Base-by-base conservation (phyloP, 1,140 invertebrate genomes). In the Hycleus phaleratus region DNA sequence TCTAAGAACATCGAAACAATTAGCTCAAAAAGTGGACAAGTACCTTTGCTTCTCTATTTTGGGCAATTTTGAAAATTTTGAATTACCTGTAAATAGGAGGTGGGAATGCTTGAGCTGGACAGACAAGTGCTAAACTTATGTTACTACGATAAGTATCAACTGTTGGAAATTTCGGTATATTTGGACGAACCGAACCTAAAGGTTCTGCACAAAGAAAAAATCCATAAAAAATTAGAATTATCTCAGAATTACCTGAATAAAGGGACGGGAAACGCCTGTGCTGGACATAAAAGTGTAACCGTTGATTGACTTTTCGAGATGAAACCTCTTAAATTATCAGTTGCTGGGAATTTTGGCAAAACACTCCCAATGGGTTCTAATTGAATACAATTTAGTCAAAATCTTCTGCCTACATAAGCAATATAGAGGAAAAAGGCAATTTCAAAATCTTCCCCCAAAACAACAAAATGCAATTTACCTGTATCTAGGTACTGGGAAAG, bases 61-160 rank as follows among this genome's bases (percentile, higher is more conserved):
- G 38, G 38, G 26, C 12, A 51, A 24, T 11, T 42, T 6, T 42
- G 40, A 10, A 42, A 42, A 42, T 40, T 18, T 10, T n/a, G 32
- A 49, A 44, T 25, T 82, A 86, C 84, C 83, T 83, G 79, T 81
- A 85, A 54, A 77, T 58, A 61, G 84, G 84, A 62, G 81, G 78
- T 39, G 85, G 85, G 74, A 77, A 86, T 12, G 81, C 83, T 70
- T 86, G 85, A 50, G 82, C 83, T 44, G 79, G 81, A 71, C 82
- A 85, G 69, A 80, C 72, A 64, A 79, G 74, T 11, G 69, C 65
- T 26, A 75, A 52, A 61, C 60, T 79, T 40, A 71, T 59, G 18
- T 61, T 74, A n/a, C 60, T 58, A 72, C 79, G 78, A 60, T 78
- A 77, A 68, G 78, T 83, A 72, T 86, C 84, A 74, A 82, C 73